Evolutionary conservation across 2,888 invertebrate genomes (phyloP).

Genomic region (Drosophila vallismaia): DNA sequence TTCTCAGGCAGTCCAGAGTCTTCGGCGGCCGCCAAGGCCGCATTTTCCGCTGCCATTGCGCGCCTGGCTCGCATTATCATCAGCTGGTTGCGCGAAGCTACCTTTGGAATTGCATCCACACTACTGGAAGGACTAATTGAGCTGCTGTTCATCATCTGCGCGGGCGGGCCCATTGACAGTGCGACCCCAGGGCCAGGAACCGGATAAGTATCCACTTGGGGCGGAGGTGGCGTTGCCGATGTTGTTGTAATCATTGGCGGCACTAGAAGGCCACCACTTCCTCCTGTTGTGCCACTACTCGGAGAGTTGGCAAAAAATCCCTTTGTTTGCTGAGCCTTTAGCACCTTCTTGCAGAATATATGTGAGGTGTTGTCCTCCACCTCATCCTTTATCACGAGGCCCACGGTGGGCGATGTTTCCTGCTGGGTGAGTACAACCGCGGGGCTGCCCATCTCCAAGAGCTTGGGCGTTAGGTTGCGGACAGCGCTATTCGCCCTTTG

Average conservation of each 20-base stretch:
- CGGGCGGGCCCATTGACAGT: conserved; percentile 84
- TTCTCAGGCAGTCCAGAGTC: conserved; percentile 79
- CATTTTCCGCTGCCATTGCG: conserved; percentile 70
- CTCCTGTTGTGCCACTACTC: conserved; percentile 61
- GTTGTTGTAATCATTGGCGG: conserved; percentile 79
- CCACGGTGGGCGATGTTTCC: conserved; percentile 49
- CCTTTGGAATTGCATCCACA: conserved; percentile 79
- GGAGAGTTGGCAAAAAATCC: conserved; percentile 82
- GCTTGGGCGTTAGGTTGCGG: conserved; percentile 81
- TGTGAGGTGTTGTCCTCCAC: conserved; percentile 82
- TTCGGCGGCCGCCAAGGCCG: conserved; percentile 65
- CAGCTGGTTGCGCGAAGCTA: conserved; percentile 84
- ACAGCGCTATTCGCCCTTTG: conserved; percentile 68
- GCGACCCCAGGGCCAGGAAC: conserved; percentile 37
- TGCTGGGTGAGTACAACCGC: conserved; percentile 41
- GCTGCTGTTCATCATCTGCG: conserved; percentile 65
- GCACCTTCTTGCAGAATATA: conserved; percentile 83
- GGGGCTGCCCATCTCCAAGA: conserved; percentile 65
- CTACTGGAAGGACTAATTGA: conserved; percentile 75
- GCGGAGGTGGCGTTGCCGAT: conserved; percentile 68
- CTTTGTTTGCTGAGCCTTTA: conserved; percentile 83
- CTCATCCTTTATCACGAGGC: conserved; percentile 80
- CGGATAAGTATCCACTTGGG: conserved; percentile 22
- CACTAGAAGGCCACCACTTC: conserved; percentile 49
- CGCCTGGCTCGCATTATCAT: conserved; percentile 84